Base-by-base conservation (phyloP, 1,140 invertebrate genomes). In the Heliconius hewitsoni region DNA sequence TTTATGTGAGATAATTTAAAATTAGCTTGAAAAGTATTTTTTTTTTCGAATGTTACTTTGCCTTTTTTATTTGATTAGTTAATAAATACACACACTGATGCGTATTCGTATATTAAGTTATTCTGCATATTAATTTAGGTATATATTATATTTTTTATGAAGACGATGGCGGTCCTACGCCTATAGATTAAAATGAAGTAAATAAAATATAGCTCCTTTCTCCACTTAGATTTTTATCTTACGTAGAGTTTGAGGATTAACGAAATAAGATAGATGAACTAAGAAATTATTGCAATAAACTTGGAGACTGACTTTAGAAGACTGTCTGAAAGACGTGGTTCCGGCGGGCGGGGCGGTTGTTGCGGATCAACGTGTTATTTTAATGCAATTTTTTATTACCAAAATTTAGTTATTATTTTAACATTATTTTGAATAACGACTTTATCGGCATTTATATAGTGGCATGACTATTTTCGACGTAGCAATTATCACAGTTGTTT, bases 301-400 rank as follows among this genome's bases (percentile, higher is more conserved):
- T 92, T 93, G 91, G 86, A 94, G 92, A 93, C 92, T 94, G 91
- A 93, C 91, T 92, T 94, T 83, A 91, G 90, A 94, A 94, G 92
- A 94, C 92, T 94, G 91, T 93, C 91, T 93, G 91, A 88, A 92
- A 91, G 89, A 89, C 74, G 87, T 83, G 76, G 78, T 83, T 81
- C 79, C 79, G 81, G 78, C 78, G 76, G 78, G 78, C 72, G 60
- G 39, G 71, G 66, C 73, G 76, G 71, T 76, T 71, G 55, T 81
- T 77, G 70, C 77, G 77, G 71, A 81, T 60, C 73, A 46, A 73
- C 66, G 76, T 55, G 37, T 71, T 81, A 71, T 73, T 71, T 77
- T 82, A 73, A 79, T 83, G 74, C 76, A 83, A 79, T 83, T 79
- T 71, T 75, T 83, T 81, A 77, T 73, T 81, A 79, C 77, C 79